Conservation (phyloP, 2,113 vertebrate genomes). For the Galbula dea region DNA sequence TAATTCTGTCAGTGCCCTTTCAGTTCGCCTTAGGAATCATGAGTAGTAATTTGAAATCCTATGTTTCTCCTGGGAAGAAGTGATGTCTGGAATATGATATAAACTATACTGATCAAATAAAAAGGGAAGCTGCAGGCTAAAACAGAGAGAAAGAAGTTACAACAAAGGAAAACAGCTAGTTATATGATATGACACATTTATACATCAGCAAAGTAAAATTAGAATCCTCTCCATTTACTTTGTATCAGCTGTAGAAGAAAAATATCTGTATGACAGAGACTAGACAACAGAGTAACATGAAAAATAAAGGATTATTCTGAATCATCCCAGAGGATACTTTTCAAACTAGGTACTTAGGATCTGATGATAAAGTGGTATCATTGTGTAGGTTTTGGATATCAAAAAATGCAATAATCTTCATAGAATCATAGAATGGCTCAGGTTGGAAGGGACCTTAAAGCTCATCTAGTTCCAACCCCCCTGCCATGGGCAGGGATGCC, state of each 20-base stretch:
- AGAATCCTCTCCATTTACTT: constrained; percentile 68
- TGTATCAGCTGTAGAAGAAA: constrained; percentile 60
- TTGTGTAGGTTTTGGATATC: background rate
- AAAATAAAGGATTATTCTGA: constrained; percentile 56
- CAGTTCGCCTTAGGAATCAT: constrained; percentile 70
- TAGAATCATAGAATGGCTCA: too few relatives aligned
- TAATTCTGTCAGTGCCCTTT: constrained; percentile 73
- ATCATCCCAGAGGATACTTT: constrained; percentile 16
- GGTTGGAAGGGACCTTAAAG: too few relatives aligned
- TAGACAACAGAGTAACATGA: constrained; percentile 35
- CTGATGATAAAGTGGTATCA: background rate
- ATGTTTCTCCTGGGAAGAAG: constrained; percentile 75
- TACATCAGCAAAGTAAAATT: constrained; percentile 74
- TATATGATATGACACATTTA: constrained; percentile 78
- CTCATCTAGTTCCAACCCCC: too few relatives aligned
- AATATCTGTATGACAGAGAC: constrained; percentile 55
- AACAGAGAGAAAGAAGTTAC: constrained; percentile 73
- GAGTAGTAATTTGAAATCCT: constrained; percentile 75
- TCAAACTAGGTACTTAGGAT: background rate
- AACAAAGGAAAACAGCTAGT: constrained; percentile 79
- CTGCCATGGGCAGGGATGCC: too few relatives aligned
- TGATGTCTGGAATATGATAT: constrained; percentile 76
- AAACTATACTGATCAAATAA: constrained; percentile 83
- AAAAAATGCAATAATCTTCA: background rate
- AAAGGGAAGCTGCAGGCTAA: constrained; percentile 72